Percentiles rank a stretch among this genome's conserved stretches.
Conservation (phyloP, 2,797 vertebrate species). For the Remorina albescens region DNA sequence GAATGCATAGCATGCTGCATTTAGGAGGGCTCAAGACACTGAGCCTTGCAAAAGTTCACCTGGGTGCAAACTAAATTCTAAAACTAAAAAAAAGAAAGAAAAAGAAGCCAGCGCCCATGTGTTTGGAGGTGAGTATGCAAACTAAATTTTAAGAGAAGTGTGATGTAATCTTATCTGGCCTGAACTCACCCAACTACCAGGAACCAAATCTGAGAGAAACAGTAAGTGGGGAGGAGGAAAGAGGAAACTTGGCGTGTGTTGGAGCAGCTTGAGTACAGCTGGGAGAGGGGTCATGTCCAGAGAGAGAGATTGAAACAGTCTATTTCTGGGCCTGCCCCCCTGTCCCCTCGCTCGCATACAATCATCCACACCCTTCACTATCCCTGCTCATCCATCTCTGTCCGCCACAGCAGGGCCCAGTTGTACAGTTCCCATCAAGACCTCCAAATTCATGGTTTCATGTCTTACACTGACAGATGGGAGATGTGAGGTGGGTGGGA, state of each 20-base stretch:
- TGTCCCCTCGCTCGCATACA: conserved; percentile 74
- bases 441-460: conserved; percentile 59
- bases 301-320: conserved; percentile 80
- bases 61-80: conserved; percentile 27
- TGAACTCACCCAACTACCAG: conserved; percentile 55
- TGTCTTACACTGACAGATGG: conserved; percentile 53
- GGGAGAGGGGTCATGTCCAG: conserved; percentile 80
- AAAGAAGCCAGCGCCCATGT: conserved; percentile 12
- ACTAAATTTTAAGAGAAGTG: conserved; percentile 42
- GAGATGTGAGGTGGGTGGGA: conserved; percentile 51
- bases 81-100: conserved; percentile 29
- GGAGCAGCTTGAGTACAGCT: conserved; percentile 77
- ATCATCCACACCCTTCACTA: conserved; percentile 80
- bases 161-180: conserved; percentile 71
- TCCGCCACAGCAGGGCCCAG: conserved; percentile 46
- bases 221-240: conserved; percentile 58
- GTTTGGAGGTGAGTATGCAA: conserved; percentile 32
- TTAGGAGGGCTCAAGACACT: conserved; percentile 38
- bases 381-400: conserved; percentile 75
- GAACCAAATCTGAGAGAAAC: conserved; percentile 64
- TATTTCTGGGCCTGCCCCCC: conserved; percentile 79
- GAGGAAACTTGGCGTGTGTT: conserved; percentile 76
- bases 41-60: conserved; percentile 42
- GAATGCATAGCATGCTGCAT: conserved; percentile 49
- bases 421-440: conserved; percentile 54